Percentiles rank a stretch among this genome's conserved stretches.
These are phyloP conservation scores for Neodiprion fabricii DNA, from an alignment of 1,140 invertebrate genomes.

Conservation along the genomic window DNA sequence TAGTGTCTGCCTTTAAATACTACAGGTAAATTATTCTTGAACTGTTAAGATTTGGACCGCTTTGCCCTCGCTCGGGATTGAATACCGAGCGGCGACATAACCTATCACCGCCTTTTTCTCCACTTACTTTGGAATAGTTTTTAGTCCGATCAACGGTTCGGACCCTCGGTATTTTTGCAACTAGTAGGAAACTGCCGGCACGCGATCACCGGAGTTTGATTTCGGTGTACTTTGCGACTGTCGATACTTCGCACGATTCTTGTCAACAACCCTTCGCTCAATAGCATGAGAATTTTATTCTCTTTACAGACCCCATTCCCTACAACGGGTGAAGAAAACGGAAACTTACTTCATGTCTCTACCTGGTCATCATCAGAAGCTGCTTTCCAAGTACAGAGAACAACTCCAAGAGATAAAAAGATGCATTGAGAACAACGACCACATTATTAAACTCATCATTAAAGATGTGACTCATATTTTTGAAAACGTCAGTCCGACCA, in stretches of 20 bases:
- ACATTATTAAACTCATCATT: constrained; percentile 84
- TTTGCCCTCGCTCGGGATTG: constrained; percentile 25
- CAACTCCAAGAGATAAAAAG: constrained; percentile 77
- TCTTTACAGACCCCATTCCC: constrained; percentile 64
- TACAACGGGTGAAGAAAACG: constrained; percentile 73
- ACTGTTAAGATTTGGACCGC: constrained; percentile 16
- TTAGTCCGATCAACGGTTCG: constrained; percentile 19
- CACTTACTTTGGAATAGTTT: constrained; percentile 25
- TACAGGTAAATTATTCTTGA: constrained; percentile 72
- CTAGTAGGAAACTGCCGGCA: constrained; percentile 10
- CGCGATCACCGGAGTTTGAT: constrained; percentile 28
- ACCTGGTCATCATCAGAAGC: constrained; percentile 75
- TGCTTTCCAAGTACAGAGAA: constrained; percentile 77
- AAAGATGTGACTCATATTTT: constrained; percentile 85
- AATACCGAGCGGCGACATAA: background rate
- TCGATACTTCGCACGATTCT: background rate
- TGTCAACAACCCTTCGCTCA: constrained; percentile 5
- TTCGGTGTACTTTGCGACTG: constrained; percentile 25
- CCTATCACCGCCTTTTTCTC: constrained; percentile 19
- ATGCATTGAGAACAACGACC: constrained; percentile 86
- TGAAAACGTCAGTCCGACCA: constrained; percentile 72
- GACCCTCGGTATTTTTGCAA: constrained; percentile 35
- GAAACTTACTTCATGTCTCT: constrained; percentile 78
- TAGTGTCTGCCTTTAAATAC: constrained; percentile 79
- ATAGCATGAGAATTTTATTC: background rate